phyloP scores from a whole-genome alignment of 2,113 vertebrate genomes.

The Monarcha castaneiventris region DNA sequence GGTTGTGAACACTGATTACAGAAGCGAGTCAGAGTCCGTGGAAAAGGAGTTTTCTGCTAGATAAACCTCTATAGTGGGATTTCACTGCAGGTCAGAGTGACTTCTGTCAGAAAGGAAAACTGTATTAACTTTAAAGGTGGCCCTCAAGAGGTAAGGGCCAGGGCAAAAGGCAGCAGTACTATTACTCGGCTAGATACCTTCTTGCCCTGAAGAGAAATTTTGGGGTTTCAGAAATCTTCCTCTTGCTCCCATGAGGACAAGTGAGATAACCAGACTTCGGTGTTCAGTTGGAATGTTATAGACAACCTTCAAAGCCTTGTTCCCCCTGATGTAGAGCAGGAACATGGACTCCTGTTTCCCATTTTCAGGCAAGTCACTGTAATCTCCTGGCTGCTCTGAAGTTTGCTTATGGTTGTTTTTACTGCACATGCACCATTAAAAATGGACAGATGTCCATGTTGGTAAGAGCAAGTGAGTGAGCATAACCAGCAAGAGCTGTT shows the following conservation, averaged over 20 bases:
- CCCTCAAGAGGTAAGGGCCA: not conserved
- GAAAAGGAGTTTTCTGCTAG: not conserved
- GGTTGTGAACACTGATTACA: not conserved
- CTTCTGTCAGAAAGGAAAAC: not conserved
- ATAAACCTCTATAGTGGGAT: not conserved
- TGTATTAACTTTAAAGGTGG: not conserved
- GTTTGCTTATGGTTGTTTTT: not conserved
- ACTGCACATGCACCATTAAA: not conserved
- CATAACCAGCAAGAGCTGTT: not conserved
- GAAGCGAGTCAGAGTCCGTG: not conserved
- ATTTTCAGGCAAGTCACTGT: not conserved
- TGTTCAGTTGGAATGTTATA: not conserved
- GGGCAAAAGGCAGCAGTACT: not conserved
- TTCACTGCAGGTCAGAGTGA: not conserved
- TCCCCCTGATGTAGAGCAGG: not conserved
- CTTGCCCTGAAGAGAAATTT: not conserved
- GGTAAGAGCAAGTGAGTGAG: not conserved
- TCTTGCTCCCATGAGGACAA: not conserved
- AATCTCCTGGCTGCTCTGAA: not conserved
- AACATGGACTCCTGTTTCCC: not conserved
- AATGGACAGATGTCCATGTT: not conserved
- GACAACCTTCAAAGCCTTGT: not conserved
- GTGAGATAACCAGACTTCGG: not conserved
- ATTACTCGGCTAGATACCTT: not conserved
- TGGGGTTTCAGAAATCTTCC: not conserved